Base-by-base conservation (phyloP, 2,797 vertebrate species). In the Lepidocolaptes lacrymiger region DNA sequence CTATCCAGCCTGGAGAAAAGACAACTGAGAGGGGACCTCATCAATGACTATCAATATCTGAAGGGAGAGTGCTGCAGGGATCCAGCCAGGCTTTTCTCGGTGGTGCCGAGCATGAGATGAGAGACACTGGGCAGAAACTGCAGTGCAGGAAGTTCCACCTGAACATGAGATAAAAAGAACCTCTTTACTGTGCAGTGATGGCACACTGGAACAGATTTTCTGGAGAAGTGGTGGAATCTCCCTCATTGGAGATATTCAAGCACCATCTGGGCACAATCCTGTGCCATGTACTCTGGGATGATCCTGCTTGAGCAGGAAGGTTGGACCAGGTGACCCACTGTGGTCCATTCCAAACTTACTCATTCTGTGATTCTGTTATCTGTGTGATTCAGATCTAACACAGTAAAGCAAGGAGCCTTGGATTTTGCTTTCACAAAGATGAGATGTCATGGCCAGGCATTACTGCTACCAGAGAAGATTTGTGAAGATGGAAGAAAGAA, bases 291-390 rank as follows among this genome's bases (percentile, higher is more conserved):
- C 34, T 80, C 36, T 68, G 30, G 1, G 7, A 9, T 52, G 21
- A 30, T 27, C 17, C 56, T 27, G 39, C 39, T 1, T 37, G 67
- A n/a, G 67, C n/a, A 52, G 56, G 18, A 23, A 54, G 48, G 9
- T 14, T 54, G 39, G 56, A 72, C 7, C 48, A 46, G 48, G 1
- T 54, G 24, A 30, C 16, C 23, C 46, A 44, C 2, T 0, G n/a
- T 13, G 28, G 13, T 24, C 2, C 3, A 5, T 48, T 34, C 21
- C 41, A 86, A 3, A 9, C 30, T 62, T 18, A 41, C 26, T 28
- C 2, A 7, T 18, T 22, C 73, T 37, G 37, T 3, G 43, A 30
- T 48, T 64, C 62, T 43, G 24, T 4, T n/a, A 24, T 55, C 16
- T 63, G 22, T 43, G 46, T 8, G 46, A 52, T 22, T 63, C 26